phyloP scores from a whole-genome alignment of 2,888 invertebrate species.

The Tribolium freemani region DNA sequence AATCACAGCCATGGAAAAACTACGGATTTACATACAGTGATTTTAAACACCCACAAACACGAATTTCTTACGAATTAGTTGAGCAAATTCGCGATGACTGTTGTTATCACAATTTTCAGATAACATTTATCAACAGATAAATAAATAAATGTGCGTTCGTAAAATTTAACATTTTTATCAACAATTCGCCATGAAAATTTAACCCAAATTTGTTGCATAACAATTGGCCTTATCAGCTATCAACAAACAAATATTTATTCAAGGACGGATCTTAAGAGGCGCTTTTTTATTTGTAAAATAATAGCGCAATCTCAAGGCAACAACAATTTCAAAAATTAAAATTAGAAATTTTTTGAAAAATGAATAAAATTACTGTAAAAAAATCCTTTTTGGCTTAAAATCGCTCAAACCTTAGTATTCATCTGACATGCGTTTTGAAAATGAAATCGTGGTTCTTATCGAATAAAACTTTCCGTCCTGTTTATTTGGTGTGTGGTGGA shows the following conservation, averaged over 20 bases:
- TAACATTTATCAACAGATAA: conserved; percentile 17
- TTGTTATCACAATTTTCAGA: background rate
- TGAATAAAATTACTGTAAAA: too few species aligned
- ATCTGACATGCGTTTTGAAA: too few species aligned
- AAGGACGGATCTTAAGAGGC: too few species aligned
- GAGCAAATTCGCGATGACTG: background rate
- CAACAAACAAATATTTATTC: background rate
- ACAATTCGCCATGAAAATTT: background rate
- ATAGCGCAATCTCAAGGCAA: background rate
- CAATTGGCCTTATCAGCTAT: background rate
- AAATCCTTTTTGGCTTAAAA: too few species aligned
- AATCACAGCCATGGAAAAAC: conserved; percentile 56
- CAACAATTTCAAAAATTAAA: too few species aligned
- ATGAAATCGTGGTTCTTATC: too few species aligned
- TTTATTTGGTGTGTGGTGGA: conserved; percentile 53
- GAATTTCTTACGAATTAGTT: background rate
- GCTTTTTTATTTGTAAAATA: too few species aligned
- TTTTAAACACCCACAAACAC: background rate
- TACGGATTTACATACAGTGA: conserved; percentile 15
- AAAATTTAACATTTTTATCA: background rate
- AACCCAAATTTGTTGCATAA: background rate
- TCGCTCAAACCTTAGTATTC: conserved; percentile 30
- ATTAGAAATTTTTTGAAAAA: too few species aligned
- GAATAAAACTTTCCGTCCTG: conserved; percentile 51
- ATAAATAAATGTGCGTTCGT: background rate